Percentiles rank a stretch among this genome's conserved stretches.
Evolutionary conservation across 2,797 vertebrate species (phyloP).

Genomic region (Podarcis lilfordi): DNA sequence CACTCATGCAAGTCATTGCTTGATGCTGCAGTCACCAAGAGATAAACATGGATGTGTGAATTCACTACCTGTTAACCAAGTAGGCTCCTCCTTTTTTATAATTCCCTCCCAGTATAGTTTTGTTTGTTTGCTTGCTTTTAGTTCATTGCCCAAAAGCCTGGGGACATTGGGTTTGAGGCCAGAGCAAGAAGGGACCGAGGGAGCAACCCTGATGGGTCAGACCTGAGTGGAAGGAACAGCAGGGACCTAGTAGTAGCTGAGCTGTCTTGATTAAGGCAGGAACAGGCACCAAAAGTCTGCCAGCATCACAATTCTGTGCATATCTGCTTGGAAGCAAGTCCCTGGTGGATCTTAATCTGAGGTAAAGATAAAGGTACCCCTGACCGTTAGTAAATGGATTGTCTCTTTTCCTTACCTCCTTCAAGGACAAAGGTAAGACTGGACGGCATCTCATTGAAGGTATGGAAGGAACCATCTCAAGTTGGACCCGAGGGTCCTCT

Average conservation of each 20-base stretch:
- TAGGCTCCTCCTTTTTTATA: no score
- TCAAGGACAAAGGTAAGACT: no score
- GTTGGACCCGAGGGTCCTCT: no score
- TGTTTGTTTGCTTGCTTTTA: background rate
- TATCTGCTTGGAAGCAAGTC: background rate
- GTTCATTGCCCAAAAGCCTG: no score
- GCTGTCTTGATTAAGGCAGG: background rate
- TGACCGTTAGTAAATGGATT: no score
- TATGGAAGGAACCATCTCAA: no score
- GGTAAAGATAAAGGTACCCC: background rate
- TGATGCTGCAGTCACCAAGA: background rate
- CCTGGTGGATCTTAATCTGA: background rate
- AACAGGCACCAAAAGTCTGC: background rate
- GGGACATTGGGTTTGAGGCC: no score
- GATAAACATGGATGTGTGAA: background rate
- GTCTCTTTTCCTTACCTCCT: no score
- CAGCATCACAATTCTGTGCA: background rate
- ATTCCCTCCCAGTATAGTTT: background rate
- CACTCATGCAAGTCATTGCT: background rate
- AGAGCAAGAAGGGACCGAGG: background rate
- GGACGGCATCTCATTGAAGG: no score
- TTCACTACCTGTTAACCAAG: background rate
- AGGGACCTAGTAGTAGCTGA: background rate
- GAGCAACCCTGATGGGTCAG: background rate
- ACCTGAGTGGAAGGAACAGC: background rate